phyloP scores from a whole-genome alignment of 2,888 invertebrate species.

The Drosophila sordidapex region DNA sequence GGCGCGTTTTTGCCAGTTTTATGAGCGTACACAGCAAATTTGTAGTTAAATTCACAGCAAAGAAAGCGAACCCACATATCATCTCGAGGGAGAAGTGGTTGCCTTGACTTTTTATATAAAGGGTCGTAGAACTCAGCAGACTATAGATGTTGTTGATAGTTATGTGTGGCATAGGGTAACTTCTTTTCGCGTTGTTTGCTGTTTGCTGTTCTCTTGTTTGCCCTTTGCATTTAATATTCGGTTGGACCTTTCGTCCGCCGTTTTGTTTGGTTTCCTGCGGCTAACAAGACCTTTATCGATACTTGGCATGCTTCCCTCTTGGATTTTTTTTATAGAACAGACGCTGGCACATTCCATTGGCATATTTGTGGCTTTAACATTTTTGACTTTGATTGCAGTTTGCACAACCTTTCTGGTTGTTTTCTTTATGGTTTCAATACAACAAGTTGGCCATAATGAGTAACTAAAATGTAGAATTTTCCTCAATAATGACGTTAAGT shows the following conservation, averaged over 20 bases:
- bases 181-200: slow-evolving; percentile 17
- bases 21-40: slow-evolving; percentile 62
- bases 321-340: slow-evolving; percentile 45
- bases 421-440: slow-evolving; percentile 36
- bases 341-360: background rate
- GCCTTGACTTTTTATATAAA: slow-evolving; percentile 7
- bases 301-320: slow-evolving; percentile 47
- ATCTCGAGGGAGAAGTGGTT: background rate
- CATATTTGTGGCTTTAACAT: slow-evolving; percentile 46
- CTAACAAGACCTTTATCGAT: slow-evolving; percentile 75
- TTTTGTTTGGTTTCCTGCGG: slow-evolving; percentile 45
- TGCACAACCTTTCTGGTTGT: slow-evolving; percentile 36
- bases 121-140: background rate
- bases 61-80: slow-evolving; percentile 1
- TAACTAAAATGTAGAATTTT: slow-evolving; percentile 16
- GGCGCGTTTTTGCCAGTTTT: slow-evolving; percentile 45
- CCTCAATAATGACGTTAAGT: slow-evolving; percentile 19
- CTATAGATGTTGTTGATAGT: background rate
- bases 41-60: slow-evolving; percentile 31
- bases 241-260: slow-evolving; percentile 61
- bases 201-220: slow-evolving; percentile 1
- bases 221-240: slow-evolving; percentile 38
- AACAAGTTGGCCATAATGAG: slow-evolving; percentile 61
- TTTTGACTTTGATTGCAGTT: slow-evolving; percentile 42
- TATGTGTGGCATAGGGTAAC: slow-evolving; percentile 16